Evolutionary conservation across 2,888 invertebrate genomes (phyloP).

Genomic region (Iselma pallidipennis): DNA sequence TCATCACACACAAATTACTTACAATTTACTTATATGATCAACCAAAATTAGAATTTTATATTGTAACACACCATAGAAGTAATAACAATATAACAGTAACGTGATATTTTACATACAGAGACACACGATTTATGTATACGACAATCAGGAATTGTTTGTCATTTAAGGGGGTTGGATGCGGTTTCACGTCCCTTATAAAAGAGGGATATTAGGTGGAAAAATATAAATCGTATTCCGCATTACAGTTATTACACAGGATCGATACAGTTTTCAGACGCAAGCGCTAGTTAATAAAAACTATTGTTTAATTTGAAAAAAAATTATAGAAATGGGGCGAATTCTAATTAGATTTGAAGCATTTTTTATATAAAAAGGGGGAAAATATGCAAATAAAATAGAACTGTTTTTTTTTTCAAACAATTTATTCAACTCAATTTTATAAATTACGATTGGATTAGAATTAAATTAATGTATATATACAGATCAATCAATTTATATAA

Average conservation of each 20-base stretch:
- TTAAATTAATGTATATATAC: background rate
- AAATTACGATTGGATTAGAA: constrained; percentile 2
- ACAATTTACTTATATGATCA: too few relatives aligned
- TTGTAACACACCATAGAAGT: background rate
- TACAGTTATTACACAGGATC: constrained; percentile 22
- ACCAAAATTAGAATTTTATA: background rate
- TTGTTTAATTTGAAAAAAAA: background rate
- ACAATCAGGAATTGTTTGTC: background rate
- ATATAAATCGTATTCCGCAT: constrained; percentile 28
- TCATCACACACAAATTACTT: background rate
- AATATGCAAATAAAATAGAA: background rate
- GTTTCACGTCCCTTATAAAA: constrained; percentile 6
- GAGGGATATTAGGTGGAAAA: constrained; percentile 9
- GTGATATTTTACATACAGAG: constrained; percentile 5
- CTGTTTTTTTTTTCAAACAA: background rate
- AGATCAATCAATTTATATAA: background rate
- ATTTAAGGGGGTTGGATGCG: background rate
- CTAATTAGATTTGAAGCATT: background rate
- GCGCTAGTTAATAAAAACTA: constrained; percentile 14
- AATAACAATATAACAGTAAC: background rate
- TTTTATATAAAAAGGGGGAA: background rate
- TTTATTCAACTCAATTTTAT: background rate
- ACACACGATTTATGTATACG: background rate
- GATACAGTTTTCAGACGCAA: constrained; percentile 17
- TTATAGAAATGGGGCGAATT: background rate